Conservation (phyloP, 2,113 vertebrate genomes). For the Carlito syrichta region DNA sequence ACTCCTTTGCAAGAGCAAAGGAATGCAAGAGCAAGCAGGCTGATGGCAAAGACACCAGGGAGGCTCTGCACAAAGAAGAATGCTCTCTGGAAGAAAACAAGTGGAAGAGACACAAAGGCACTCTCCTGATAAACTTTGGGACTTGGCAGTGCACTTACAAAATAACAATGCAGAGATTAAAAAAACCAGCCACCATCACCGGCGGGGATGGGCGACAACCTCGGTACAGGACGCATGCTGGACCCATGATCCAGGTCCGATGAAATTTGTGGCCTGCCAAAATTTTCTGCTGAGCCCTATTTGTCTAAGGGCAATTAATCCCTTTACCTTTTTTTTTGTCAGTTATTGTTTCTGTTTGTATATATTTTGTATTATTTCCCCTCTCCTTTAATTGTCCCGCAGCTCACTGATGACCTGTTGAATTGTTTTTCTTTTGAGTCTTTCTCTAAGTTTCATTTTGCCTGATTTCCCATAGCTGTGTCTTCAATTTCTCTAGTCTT, state of each 20-base stretch:
- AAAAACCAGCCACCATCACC: not conserved
- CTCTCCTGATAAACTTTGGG: not conserved
- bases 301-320: not conserved
- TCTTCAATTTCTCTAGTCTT: not conserved
- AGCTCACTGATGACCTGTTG: no score
- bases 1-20: not conserved
- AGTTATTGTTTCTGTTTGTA: fast-evolving
- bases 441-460: not conserved
- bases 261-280: not conserved
- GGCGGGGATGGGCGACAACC: not conserved
- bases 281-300: not conserved
- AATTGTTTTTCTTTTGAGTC: no score
- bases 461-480: fast-evolving
- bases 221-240: fast-evolving
- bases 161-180: not conserved
- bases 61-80: not conserved
- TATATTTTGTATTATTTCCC: not conserved
- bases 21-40: not conserved
- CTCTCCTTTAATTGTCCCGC: not conserved
- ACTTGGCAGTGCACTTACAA: not conserved
- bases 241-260: fast-evolving
- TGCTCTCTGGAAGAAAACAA: not conserved
- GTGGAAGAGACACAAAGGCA: not conserved
- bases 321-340: not conserved
- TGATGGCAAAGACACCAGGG: fast-evolving